These are phyloP conservation scores for Panagrolaimus sp. DNA, from an alignment of 1,140 invertebrate species.

Conservation along the genomic window DNA sequence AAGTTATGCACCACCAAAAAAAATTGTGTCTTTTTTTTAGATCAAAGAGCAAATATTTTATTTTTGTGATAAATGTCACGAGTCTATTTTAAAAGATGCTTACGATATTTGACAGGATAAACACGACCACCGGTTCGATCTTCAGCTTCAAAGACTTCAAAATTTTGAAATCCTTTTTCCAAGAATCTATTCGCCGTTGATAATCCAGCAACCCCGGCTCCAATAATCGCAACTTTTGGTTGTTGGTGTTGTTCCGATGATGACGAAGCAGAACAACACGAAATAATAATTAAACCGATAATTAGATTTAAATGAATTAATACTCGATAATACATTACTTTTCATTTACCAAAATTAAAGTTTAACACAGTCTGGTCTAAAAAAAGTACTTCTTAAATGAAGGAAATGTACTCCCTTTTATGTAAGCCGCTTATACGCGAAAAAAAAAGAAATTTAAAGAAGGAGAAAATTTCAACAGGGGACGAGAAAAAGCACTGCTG, in stretches of 20 bases:
- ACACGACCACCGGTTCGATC: slow-evolving; percentile 34
- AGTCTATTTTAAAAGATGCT: not conserved
- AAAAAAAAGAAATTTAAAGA: too few species aligned
- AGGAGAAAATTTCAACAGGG: too few species aligned
- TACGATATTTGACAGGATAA: slow-evolving; percentile 30
- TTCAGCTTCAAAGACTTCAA: slow-evolving; percentile 34
- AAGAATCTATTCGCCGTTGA: slow-evolving; percentile 15
- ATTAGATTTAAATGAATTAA: too few species aligned
- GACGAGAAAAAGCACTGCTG: too few species aligned
- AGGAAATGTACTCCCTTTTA: too few species aligned
- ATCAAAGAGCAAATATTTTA: not conserved
- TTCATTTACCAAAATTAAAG: too few species aligned
- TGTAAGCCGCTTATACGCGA: too few species aligned
- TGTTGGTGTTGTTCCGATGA: not conserved
- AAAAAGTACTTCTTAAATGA: not conserved
- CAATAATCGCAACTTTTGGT: slow-evolving; percentile 31
- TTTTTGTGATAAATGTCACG: not conserved
- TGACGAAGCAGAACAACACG: too few species aligned
- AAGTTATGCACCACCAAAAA: too few species aligned
- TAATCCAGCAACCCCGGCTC: slow-evolving; percentile 31
- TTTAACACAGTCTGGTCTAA: too few species aligned
- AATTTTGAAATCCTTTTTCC: slow-evolving; percentile 25
- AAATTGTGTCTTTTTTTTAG: not conserved
- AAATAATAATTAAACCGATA: too few species aligned
- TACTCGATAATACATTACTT: too few species aligned